These are phyloP conservation scores for Gobionotothen gibberifrons DNA, from an alignment of 2,797 vertebrate genomes.

Conservation along the genomic window DNA sequence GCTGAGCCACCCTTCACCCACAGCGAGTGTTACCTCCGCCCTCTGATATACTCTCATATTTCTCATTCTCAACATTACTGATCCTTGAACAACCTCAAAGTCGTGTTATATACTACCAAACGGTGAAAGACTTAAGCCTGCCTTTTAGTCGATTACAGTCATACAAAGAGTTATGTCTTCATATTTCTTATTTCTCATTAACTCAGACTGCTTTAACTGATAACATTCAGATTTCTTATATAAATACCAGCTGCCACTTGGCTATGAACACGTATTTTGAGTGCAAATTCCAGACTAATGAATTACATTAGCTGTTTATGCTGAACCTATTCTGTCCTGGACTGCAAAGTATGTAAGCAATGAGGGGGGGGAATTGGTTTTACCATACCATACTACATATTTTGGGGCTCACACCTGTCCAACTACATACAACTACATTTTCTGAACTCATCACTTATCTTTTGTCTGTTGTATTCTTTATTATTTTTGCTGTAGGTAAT, in stretches of 20 bases:
- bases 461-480: background rate
- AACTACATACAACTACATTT: background rate
- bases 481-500: background rate
- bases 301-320: background rate
- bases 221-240: conserved; percentile 10
- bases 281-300: background rate
- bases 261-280: no score
- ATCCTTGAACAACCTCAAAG: conserved; percentile 32
- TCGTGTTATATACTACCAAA: conserved; percentile 24
- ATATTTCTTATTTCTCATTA: conserved; percentile 6
- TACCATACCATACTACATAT: background rate
- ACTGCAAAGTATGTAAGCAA: background rate
- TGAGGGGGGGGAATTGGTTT: background rate
- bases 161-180: conserved; percentile 1
- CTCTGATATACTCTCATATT: conserved; percentile 23
- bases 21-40: conserved; percentile 28
- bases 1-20: conserved; percentile 39
- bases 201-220: background rate
- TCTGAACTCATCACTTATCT: background rate
- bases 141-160: conserved; percentile 25
- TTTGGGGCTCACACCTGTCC: background rate
- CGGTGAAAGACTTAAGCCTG: conserved; percentile 18
- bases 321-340: background rate
- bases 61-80: conserved; percentile 39
- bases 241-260: background rate